A percentile compares a stretch with the other conserved stretches of the same genome.
These are phyloP conservation scores for Pomacea maculata DNA, from an alignment of 1,140 invertebrate species.

Conservation along the genomic window DNA sequence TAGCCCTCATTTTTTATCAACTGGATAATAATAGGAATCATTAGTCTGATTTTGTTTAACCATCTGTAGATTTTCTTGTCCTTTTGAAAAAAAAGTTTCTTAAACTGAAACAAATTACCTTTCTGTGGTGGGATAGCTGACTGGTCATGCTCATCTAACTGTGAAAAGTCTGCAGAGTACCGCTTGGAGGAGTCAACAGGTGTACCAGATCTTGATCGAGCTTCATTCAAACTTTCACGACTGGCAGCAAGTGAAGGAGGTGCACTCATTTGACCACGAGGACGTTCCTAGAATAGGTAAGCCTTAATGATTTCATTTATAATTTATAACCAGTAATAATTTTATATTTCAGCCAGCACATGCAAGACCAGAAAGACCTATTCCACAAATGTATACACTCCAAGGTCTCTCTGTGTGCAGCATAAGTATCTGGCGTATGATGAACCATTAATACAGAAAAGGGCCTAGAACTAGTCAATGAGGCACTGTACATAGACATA, in stretches of 20 bases:
- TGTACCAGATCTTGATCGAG: constrained; percentile 47
- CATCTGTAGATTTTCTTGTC: not conserved
- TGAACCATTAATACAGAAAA: too few species aligned
- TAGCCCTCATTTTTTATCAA: not conserved
- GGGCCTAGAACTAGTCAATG: too few species aligned
- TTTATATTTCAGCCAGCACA: too few species aligned
- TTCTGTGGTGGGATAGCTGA: not conserved
- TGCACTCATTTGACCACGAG: constrained; percentile 56
- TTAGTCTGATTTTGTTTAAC: not conserved
- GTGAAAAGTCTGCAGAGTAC: constrained; percentile 46
- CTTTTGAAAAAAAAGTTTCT: not conserved
- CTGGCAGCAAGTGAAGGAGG: constrained; percentile 59
- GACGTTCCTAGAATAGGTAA: constrained; percentile 27
- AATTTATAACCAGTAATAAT: too few species aligned
- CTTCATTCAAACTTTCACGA: constrained; percentile 54
- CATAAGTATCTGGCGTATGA: too few species aligned
- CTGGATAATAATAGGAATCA: not conserved
- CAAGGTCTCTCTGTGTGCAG: too few species aligned
- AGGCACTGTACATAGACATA: too few species aligned
- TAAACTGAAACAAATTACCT: constrained; percentile 18
- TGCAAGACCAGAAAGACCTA: too few species aligned
- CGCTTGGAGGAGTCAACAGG: constrained; percentile 49
- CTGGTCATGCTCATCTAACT: constrained; percentile 70
- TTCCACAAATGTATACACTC: too few species aligned
- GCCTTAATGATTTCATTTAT: too few species aligned